phyloP scores from a whole-genome alignment of 2,888 invertebrate species.

The Arge pagana region DNA sequence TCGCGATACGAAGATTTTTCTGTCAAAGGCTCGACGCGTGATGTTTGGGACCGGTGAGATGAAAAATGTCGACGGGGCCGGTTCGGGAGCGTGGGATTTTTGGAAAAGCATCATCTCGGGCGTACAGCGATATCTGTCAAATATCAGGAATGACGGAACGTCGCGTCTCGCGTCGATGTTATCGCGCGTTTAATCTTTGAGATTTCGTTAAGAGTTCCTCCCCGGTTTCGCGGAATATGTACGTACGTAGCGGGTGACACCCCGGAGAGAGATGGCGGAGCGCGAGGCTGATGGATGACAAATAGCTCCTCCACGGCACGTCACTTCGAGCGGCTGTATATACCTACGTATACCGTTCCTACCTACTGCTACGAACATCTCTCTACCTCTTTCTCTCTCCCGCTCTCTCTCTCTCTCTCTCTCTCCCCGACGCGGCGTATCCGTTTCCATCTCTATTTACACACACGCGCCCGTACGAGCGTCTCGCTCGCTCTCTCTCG shows the following conservation, averaged over 20 bases:
- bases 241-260: conserved; percentile 22
- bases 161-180: conserved; percentile 6
- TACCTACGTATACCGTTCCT: no score
- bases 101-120: no score
- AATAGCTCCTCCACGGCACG: conserved; percentile 31
- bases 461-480: conserved; percentile 33
- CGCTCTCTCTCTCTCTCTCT: neutral
- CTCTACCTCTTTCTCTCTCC: neutral
- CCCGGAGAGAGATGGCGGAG: conserved; percentile 59
- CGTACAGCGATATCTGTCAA: no score
- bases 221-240: conserved; percentile 11
- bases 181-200: conserved; percentile 10
- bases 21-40: no score
- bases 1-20: no score
- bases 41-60: no score
- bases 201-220: conserved; percentile 17
- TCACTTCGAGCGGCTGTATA: conserved; percentile 33
- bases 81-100: no score
- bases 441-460: neutral
- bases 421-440: neutral
- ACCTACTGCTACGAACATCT: conserved; percentile 20
- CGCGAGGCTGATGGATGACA: conserved; percentile 54
- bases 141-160: no score
- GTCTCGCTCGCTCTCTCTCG: neutral
- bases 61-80: no score